These are phyloP conservation scores for Protonibea diacanthus DNA, from an alignment of 2,797 vertebrate genomes.

Conservation along the genomic window DNA sequence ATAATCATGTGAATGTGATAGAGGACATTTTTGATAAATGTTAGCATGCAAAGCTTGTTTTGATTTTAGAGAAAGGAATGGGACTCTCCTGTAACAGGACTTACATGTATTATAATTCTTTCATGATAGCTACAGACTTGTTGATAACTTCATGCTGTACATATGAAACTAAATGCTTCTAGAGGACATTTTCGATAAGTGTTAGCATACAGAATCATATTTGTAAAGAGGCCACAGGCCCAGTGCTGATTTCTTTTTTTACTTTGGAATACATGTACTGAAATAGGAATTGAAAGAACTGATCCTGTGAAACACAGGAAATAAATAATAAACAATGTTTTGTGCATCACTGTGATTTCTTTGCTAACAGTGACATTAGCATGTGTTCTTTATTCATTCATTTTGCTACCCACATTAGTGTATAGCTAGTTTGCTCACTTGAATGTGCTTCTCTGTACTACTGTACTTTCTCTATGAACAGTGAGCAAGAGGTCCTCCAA, in stretches of 20 bases:
- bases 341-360: too few species aligned
- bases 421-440: too few species aligned
- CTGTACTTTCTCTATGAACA: too few species aligned
- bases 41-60: background rate
- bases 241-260: background rate
- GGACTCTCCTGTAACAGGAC: too few species aligned
- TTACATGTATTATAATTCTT: too few species aligned
- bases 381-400: too few species aligned
- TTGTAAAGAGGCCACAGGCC: background rate
- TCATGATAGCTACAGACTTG: background rate
- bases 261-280: background rate
- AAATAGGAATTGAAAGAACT: background rate
- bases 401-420: too few species aligned
- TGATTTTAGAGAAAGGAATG: background rate
- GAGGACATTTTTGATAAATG: background rate
- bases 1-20: background rate
- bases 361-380: too few species aligned
- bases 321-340: background rate
- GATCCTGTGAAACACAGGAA: background rate
- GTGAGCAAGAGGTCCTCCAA: too few species aligned
- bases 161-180: background rate
- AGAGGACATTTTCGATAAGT: too few species aligned
- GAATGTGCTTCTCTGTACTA: too few species aligned
- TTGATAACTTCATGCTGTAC: background rate
- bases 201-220: background rate